Evolutionary conservation across 2,113 vertebrate genomes (phyloP), one percentile per base, ranked within the genome.

Genomic region (Pelodiscus sinensis): DNA sequence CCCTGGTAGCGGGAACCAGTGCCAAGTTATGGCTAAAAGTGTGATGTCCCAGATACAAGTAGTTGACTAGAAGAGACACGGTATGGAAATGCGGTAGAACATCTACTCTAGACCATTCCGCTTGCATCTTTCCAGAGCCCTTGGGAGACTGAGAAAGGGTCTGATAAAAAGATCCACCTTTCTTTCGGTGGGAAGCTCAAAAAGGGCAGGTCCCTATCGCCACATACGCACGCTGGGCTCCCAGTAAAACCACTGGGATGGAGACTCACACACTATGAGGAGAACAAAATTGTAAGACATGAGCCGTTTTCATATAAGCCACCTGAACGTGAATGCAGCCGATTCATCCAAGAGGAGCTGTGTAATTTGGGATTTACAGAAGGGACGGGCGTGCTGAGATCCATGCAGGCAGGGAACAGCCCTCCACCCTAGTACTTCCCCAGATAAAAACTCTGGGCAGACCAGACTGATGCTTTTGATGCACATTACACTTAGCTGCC

Each of bases 131-230:
- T 22, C 10, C 18, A 86, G 0, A 25, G 22, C 3, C 35, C 71
- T 13, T 24, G 71, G 38, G 71, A 44, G 21, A 38, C 50, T 25
- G 44, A 0, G 0, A 0, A 35, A 35, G 10, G 86, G 1, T 1
- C 1, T n/a, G 16, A n/a, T 9, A 83, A 79, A 44, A 68, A 50
- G 56, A 25, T 50, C 44, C 81, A 21, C 35, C 21, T 87, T 51
- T 31, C n/a, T 51, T 56, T 85, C 24, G 51, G 2, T 6, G 79
- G 75, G 83, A 92, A 85, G 5, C 27, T 50, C 9, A 79, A 55
- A 81, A 57, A 12, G 14, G 24, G 52, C 55, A 44, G 14, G 22
- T 38, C 11, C 21, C 14, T 15, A 13, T 38, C 54, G 16, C 54
- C 24, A n/a, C 35, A 38, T 55, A 38, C 24, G 22, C 35, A 38